Evolutionary conservation across 2,888 invertebrate species (phyloP), one percentile per base, ranked within the genome.

Genomic region (Brachylomia viminalis): DNA sequence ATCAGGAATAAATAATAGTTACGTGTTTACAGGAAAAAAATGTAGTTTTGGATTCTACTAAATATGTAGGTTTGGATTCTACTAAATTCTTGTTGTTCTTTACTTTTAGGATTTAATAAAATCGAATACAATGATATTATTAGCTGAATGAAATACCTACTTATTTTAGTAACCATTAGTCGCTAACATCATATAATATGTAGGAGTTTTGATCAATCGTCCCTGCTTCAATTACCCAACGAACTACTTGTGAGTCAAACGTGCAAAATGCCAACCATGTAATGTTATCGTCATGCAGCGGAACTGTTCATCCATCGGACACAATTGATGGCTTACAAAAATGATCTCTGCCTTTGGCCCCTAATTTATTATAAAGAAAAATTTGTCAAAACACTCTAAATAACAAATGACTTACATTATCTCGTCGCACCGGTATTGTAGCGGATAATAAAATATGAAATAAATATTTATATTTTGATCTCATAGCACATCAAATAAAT

Each of bases 321-420:
- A 92, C 92, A 94, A 89, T 91, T 92, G 93, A 95, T 93, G 94
- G 92, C 91, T 94, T 91, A 89, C 80, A 89, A 89, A 90, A 92
- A 85, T 89, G 87, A 87, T 80, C 83, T 90, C 91, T 91, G 90
- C 89, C 88, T 92, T 90, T 91, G 92, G 91, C 91, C 91, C 93
- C 92, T 92, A 94, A 89, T 87, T 90, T 88, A 90, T 88, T 86
- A 90, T 91, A 92, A 90, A 94, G 91, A 92, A 92, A 89, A 91
- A 91, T 90, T 90, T 92, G 91, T 92, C 92, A 92, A 93, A 91
- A 94, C 91, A 92, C 92, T 94, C 93, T 94, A 93, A 91, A 90
- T 90, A 92, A 92, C 92, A 93, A 94, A 91, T 94, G 95, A 96
- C 96, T 96, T 95, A 96, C 96, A 93, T 95, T 92, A 94, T 95